phyloP scores from a whole-genome alignment of 2,797 vertebrate genomes.

The Lateolabrax maculatus region DNA sequence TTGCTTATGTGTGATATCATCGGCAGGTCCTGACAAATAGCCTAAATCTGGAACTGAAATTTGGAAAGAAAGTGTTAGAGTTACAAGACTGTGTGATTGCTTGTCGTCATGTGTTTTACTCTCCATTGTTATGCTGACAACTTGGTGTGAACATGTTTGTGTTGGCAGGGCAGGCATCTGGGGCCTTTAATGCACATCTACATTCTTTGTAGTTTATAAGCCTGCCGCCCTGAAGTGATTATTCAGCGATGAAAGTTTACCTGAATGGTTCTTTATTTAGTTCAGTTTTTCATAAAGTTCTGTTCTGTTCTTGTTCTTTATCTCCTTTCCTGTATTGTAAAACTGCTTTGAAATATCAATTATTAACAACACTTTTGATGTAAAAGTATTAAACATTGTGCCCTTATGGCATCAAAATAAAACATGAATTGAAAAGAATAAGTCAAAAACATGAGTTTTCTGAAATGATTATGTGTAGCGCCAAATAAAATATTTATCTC shows the following conservation, averaged over 20 bases:
- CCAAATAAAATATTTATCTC: background rate
- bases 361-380: background rate
- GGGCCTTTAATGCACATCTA: background rate
- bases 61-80: background rate
- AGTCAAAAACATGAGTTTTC: background rate
- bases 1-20: background rate
- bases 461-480: background rate
- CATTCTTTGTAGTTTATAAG: constrained; percentile 1
- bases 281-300: background rate
- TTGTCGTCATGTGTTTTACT: background rate
- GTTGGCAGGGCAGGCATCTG: background rate
- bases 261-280: background rate
- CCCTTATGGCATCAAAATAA: background rate
- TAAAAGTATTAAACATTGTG: background rate
- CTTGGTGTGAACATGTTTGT: background rate
- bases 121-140: background rate
- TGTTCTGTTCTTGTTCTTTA: background rate
- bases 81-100: background rate
- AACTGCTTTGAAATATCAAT: background rate
- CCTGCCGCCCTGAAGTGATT: background rate
- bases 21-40: background rate
- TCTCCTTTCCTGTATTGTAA: background rate
- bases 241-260: background rate
- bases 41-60: background rate
- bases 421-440: background rate